Percentiles rank a stretch among this genome's conserved stretches.
Evolutionary conservation across 1,140 invertebrate genomes (phyloP).

Genomic region (Pseudomyrmex flavicornis): DNA sequence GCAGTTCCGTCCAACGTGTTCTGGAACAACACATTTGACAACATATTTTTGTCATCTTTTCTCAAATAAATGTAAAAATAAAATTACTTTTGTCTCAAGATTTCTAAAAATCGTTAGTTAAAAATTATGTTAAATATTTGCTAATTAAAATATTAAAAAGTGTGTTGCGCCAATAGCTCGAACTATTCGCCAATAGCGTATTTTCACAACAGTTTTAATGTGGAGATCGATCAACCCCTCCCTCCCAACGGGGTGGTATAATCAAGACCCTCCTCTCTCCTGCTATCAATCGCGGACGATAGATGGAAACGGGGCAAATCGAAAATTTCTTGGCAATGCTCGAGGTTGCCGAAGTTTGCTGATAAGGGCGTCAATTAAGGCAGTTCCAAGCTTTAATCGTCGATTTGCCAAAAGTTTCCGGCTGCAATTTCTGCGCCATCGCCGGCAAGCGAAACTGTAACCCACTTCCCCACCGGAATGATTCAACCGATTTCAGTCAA

Average conservation of each 20-base stretch:
- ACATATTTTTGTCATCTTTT: no score
- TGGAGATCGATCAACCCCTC: constrained; percentile 26
- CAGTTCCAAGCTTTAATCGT: constrained; percentile 47
- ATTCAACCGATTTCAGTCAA: constrained; percentile 34
- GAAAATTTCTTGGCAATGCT: constrained; percentile 72
- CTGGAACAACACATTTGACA: no score
- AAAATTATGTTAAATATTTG: constrained; percentile 7
- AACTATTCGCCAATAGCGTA: constrained; percentile 35
- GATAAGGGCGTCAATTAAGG: constrained; percentile 51
- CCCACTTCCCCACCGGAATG: neutral
- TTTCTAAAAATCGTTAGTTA: no score
- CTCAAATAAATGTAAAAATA: no score
- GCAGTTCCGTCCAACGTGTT: no score
- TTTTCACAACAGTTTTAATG: constrained; percentile 1
- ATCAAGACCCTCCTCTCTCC: constrained; percentile 16
- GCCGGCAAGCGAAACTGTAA: constrained; percentile 30
- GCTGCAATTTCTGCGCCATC: constrained; percentile 54
- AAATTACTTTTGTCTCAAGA: no score
- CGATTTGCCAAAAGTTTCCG: constrained; percentile 50
- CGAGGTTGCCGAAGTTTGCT: constrained; percentile 64
- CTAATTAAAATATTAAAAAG: no score
- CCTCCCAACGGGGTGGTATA: neutral
- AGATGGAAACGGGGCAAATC: constrained; percentile 58
- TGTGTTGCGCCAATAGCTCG: neutral
- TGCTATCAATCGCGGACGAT: constrained; percentile 32